A percentile compares a stretch with the other conserved stretches of the same genome.
These are phyloP conservation scores for Dryococelus australis DNA, from an alignment of 2,888 invertebrate species.

Conservation along the genomic window DNA sequence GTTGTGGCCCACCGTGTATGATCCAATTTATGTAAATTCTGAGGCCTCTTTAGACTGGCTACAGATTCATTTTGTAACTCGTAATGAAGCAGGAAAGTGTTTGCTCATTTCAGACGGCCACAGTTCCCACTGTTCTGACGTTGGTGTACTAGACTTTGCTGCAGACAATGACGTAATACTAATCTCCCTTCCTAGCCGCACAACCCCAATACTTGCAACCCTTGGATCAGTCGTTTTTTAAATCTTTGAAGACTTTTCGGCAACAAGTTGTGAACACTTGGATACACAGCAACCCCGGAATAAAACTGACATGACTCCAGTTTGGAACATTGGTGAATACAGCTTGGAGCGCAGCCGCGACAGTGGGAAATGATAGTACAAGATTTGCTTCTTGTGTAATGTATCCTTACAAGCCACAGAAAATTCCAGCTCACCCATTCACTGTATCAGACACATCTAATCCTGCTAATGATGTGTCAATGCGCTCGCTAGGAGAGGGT, in stretches of 20 bases:
- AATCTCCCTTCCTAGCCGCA: conserved; percentile 49
- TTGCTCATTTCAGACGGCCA: conserved; percentile 51
- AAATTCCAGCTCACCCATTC: too few relatives aligned
- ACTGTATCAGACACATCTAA: not conserved
- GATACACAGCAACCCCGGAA: conserved; percentile 44
- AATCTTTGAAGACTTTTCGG: conserved; percentile 49
- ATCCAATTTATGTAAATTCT: conserved; percentile 48
- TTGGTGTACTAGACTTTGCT: conserved; percentile 49
- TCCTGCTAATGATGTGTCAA: too few relatives aligned
- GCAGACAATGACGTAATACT: conserved; percentile 48
- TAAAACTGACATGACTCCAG: too few relatives aligned
- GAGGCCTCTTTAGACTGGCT: conserved; percentile 48
- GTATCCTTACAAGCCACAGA: too few relatives aligned
- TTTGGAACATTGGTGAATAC: too few relatives aligned
- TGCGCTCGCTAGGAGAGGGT: too few relatives aligned
- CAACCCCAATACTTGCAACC: conserved; percentile 52
- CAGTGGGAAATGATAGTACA: conserved; percentile 40
- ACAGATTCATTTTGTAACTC: conserved; percentile 47
- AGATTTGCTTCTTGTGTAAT: conserved; percentile 43
- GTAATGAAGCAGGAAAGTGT: conserved; percentile 49
- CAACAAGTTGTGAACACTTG: conserved; percentile 44
- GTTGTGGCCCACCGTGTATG: too few relatives aligned
- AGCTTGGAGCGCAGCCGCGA: conserved; percentile 42
- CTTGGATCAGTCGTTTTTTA: too few relatives aligned
- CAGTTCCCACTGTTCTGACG: too few relatives aligned